Evolutionary conservation across 1,140 invertebrate species (phyloP).

Genomic region (Centruroides vittatus): DNA sequence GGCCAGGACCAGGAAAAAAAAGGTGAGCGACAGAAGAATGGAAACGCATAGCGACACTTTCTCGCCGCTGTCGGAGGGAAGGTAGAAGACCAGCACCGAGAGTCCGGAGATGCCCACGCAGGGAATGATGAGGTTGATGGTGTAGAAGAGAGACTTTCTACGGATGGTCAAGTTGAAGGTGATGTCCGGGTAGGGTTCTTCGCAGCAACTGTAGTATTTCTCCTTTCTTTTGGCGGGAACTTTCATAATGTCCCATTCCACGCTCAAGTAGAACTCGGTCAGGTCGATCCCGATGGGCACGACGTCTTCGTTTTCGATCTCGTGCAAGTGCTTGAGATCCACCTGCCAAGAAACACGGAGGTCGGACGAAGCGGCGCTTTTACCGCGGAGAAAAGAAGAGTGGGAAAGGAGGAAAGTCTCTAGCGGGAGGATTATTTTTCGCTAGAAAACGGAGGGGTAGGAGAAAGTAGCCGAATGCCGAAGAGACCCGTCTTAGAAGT

Average conservation of each 20-base stretch:
- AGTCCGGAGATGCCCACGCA: conserved; percentile 93
- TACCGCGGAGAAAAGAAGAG: neutral
- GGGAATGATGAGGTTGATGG: conserved; percentile 89
- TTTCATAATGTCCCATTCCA: conserved; percentile 91
- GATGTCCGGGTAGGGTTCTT: conserved; percentile 54
- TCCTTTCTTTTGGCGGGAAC: conserved; percentile 74
- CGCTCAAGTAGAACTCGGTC: conserved; percentile 87
- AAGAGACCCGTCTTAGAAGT: no score
- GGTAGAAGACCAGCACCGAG: conserved; percentile 94
- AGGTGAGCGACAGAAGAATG: conserved; percentile 94
- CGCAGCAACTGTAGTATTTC: conserved; percentile 77
- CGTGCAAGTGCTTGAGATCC: conserved; percentile 69
- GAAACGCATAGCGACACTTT: conserved; percentile 96
- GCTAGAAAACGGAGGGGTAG: no score
- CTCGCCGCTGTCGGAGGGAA: conserved; percentile 95
- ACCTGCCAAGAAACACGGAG: conserved; percentile 47
- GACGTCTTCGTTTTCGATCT: conserved; percentile 61
- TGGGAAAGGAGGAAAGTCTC: no score
- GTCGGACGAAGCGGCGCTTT: neutral
- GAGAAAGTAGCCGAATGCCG: no score
- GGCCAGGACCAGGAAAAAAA: conserved; percentile 93
- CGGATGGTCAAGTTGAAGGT: conserved; percentile 90
- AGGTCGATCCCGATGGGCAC: conserved; percentile 65
- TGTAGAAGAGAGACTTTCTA: conserved; percentile 87
- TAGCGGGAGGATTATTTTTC: no score